These are phyloP conservation scores for Spermophilus dauricus DNA, from an alignment of 2,113 vertebrate genomes.

Conservation along the genomic window DNA sequence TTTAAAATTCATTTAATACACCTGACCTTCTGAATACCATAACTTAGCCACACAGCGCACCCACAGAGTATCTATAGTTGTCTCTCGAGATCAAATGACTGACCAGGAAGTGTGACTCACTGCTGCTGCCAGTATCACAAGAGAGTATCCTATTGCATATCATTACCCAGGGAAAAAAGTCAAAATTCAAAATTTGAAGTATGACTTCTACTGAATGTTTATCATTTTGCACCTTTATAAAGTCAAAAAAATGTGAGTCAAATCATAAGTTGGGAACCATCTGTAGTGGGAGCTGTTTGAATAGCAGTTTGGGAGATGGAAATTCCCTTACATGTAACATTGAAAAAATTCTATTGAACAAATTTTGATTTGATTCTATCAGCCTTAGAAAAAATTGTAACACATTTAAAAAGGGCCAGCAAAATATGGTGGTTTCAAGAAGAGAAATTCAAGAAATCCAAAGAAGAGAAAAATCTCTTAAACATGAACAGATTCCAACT, in stretches of 20 bases:
- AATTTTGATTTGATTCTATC: neutral
- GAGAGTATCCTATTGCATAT: neutral
- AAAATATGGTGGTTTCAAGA: neutral
- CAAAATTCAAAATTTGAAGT: neutral
- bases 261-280: neutral
- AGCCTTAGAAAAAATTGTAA: neutral
- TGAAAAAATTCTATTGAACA: neutral
- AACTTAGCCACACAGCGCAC: neutral
- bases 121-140: neutral
- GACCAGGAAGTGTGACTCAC: neutral
- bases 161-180: neutral
- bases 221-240: neutral
- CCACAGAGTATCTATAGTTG: no score
- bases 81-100: neutral
- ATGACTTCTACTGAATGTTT: neutral
- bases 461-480: neutral
- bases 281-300: neutral
- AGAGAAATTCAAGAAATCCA: neutral
- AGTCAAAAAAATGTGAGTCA: neutral
- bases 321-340: neutral
- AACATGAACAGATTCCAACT: neutral
- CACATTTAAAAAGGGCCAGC: neutral
- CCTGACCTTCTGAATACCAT: neutral
- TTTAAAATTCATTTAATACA: neutral
- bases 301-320: constrained; percentile 1